Evolutionary conservation across 2,888 invertebrate species (phyloP).

Genomic region (Gastrophysa polygoni): DNA sequence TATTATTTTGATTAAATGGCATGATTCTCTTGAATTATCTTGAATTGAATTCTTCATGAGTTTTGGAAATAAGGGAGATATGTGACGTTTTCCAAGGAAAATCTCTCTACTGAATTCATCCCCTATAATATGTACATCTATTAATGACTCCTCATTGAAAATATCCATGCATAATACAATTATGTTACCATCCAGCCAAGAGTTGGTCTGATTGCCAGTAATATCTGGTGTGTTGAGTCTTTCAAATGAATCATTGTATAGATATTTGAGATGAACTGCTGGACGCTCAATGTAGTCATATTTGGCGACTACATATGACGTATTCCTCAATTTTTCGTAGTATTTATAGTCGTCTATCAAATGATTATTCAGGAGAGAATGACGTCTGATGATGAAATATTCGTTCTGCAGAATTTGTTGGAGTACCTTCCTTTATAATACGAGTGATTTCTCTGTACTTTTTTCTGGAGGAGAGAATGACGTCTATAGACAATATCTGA

Average conservation of each 20-base stretch:
- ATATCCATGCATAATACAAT: constrained; percentile 3
- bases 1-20: background rate
- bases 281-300: background rate
- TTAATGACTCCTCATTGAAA: background rate
- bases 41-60: too few relatives aligned
- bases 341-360: constrained; percentile 7
- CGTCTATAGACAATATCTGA: too few relatives aligned
- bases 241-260: background rate
- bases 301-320: constrained; percentile 1
- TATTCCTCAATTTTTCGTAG: constrained; percentile 6
- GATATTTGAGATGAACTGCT: constrained; percentile 2
- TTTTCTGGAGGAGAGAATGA: background rate
- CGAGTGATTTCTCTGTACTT: background rate
- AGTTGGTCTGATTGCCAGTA: background rate
- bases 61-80: background rate
- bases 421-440: constrained; percentile 6
- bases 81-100: constrained; percentile 1
- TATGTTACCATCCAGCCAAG: background rate
- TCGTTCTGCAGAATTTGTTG: too few relatives aligned
- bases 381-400: background rate
- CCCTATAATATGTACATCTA: background rate
- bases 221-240: background rate
- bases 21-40: background rate
- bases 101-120: constrained; percentile 6
- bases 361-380: background rate